Evolutionary conservation across 2,113 vertebrate genomes (phyloP).

Genomic region (Mus pahari): DNA sequence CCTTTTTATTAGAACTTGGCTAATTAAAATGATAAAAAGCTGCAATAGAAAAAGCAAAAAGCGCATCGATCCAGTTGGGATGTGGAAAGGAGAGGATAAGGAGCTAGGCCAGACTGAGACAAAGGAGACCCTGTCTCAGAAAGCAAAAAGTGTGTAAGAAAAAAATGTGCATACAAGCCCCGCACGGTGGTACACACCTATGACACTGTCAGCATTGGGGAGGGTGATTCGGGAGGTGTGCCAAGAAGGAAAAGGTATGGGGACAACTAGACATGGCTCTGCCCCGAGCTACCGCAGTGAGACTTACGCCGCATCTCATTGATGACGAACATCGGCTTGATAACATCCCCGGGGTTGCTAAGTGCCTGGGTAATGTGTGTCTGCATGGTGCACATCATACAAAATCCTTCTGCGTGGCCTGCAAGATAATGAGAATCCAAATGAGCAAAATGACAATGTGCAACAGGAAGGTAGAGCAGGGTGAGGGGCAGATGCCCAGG

Average conservation of each 20-base stretch:
- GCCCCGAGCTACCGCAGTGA: neutral
- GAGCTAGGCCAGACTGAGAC: neutral
- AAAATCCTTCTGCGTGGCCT: slow-evolving; percentile 96
- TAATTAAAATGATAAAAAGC: slow-evolving; percentile 40
- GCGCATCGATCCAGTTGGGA: neutral
- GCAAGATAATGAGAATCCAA: slow-evolving; percentile 56
- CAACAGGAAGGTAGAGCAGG: neutral
- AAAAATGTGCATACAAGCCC: neutral
- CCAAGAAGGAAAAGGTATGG: neutral
- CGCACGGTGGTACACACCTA: neutral
- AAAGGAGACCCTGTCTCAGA: neutral
- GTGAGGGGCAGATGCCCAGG: neutral
- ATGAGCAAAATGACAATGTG: neutral
- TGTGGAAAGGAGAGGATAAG: neutral
- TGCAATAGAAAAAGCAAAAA: slow-evolving; percentile 46
- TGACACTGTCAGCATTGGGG: neutral
- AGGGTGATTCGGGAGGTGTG: neutral
- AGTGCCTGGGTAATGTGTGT: slow-evolving; percentile 95
- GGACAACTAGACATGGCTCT: neutral
- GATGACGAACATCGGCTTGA: slow-evolving; percentile 95
- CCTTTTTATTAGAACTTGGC: slow-evolving; percentile 19
- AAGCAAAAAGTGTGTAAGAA: neutral
- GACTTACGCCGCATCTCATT: slow-evolving; percentile 95
- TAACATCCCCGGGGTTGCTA: slow-evolving; percentile 93
- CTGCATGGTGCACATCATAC: slow-evolving; percentile 99